phyloP scores from a whole-genome alignment of 35 echinoderm and acorn worm species.

The Hemicentrotus pulcherrimus region DNA sequence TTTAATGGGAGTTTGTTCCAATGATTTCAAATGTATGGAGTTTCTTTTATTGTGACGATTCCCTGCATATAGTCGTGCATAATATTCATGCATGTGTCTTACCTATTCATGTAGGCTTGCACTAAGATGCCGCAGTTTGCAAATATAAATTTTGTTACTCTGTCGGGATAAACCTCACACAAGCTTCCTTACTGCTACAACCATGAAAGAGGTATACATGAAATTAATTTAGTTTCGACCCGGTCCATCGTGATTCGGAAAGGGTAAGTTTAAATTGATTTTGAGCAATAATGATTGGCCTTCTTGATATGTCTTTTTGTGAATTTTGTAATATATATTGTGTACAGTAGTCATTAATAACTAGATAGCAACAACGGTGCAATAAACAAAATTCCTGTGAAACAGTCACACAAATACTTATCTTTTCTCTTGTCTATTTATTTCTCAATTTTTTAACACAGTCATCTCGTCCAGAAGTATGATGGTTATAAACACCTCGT shows the following conservation, averaged over 20 bases:
- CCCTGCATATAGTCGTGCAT: background rate
- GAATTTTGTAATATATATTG: slow-evolving; percentile 8
- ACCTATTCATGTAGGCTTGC: no score
- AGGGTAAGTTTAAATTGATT: background rate
- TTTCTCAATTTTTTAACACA: background rate
- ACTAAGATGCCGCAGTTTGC: no score
- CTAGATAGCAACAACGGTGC: slow-evolving; percentile 4
- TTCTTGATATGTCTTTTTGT: background rate
- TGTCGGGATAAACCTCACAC: background rate
- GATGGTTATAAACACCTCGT: background rate
- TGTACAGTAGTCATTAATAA: slow-evolving; percentile 2
- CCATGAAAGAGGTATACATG: background rate
- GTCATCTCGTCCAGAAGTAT: background rate
- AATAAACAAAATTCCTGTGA: background rate
- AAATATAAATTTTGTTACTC: background rate
- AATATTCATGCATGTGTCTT: no score
- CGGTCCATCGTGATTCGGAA: background rate
- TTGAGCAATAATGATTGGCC: background rate
- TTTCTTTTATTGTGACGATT: no score
- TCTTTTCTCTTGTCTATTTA: background rate
- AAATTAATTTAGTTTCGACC: background rate
- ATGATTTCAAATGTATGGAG: no score
- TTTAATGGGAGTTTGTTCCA: no score
- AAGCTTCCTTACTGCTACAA: background rate
- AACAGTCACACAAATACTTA: background rate